Conservation (phyloP, 2,113 vertebrate genomes). For the Corythoichthys intestinalis region DNA sequence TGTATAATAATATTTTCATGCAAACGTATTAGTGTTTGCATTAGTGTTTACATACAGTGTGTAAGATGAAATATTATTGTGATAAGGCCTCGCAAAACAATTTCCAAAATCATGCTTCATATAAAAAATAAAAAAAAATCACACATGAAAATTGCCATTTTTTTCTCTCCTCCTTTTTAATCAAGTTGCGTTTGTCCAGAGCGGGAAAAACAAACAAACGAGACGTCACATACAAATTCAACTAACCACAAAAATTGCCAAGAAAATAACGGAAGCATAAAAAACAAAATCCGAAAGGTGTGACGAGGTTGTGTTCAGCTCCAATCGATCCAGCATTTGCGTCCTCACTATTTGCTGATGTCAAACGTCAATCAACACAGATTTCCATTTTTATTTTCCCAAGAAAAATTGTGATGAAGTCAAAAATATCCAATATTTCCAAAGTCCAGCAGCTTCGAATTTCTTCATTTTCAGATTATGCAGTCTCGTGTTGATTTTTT, state of each 20-base stretch:
- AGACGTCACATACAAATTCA: neutral
- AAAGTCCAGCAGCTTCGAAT: neutral
- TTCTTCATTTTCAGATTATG: neutral
- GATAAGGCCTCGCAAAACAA: neutral
- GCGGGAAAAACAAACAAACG: neutral
- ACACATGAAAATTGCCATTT: neutral
- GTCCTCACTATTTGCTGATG: no score
- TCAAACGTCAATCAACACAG: no score
- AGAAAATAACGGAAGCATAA: neutral
- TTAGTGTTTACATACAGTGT: no score
- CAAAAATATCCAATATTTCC: no score
- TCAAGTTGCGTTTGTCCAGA: neutral
- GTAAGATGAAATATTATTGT: neutral
- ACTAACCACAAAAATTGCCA: neutral
- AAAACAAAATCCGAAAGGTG: neutral
- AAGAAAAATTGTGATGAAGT: no score
- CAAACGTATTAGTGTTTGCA: no score
- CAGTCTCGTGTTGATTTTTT: no score
- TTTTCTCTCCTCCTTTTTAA: conserved; percentile 1
- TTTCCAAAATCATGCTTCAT: neutral
- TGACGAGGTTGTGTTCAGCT: neutral
- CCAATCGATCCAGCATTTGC: no score
- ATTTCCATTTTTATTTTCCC: no score
- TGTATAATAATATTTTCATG: no score
- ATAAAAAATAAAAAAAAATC: neutral